These are phyloP conservation scores for Dione juno DNA, from an alignment of 2,888 invertebrate genomes.

Conservation along the genomic window DNA sequence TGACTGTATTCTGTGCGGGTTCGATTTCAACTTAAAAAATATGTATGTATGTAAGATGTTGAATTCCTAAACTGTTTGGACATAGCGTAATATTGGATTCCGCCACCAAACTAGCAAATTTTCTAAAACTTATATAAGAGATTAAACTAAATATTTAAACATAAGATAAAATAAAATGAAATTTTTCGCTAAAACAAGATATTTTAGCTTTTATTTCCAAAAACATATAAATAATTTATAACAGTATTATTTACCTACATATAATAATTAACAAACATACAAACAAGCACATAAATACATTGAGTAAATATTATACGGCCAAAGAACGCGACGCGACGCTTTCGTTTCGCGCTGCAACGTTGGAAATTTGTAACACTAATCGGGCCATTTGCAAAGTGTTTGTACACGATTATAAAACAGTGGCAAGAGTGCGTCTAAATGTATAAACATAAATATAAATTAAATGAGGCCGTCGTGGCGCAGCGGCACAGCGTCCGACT, in stretches of 20 bases:
- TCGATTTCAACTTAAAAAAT: not conserved
- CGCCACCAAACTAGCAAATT: too few species aligned
- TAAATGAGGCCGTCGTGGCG: not conserved
- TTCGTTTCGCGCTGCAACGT: slow-evolving; percentile 37
- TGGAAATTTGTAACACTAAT: slow-evolving; percentile 22
- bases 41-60: not conserved
- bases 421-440: not conserved
- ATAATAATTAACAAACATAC: not conserved
- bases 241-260: too few species aligned
- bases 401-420: not conserved
- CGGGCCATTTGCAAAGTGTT: slow-evolving; percentile 26
- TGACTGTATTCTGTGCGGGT: not conserved
- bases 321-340: slow-evolving; percentile 41
- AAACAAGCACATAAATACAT: not conserved
- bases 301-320: slow-evolving; percentile 9
- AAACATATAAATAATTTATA: too few species aligned
- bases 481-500: not conserved
- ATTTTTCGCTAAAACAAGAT: too few species aligned
- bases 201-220: not conserved
- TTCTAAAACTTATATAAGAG: too few species aligned
- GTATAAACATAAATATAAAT: too few species aligned
- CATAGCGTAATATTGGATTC: too few species aligned
- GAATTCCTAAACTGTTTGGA: too few species aligned
- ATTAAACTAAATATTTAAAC: too few species aligned
- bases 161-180: too few species aligned